phyloP scores from a whole-genome alignment of 2,797 vertebrate species.

The Rhabdomys pumilio region DNA sequence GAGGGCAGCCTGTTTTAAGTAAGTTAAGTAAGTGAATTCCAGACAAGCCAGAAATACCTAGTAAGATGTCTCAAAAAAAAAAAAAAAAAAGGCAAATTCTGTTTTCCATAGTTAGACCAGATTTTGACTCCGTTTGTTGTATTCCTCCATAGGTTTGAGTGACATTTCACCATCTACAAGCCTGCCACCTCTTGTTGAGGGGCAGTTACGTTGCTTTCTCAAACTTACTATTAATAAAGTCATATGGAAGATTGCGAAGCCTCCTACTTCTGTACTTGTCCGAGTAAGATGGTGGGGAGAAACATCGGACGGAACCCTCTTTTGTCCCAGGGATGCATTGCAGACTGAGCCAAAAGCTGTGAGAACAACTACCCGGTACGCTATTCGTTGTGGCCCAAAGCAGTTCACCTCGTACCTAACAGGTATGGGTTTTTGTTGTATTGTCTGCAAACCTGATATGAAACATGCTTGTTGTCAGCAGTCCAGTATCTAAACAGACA shows the following conservation, averaged over 20 bases:
- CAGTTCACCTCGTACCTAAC: slow-evolving; percentile 96
- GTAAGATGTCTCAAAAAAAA: neutral
- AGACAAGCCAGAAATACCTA: neutral
- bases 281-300: slow-evolving; percentile 98
- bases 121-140: slow-evolving; percentile 65
- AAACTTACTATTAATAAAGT: slow-evolving; percentile 92
- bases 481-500: neutral
- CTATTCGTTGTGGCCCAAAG: slow-evolving; percentile 95
- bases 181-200: slow-evolving; percentile 96
- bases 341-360: slow-evolving; percentile 90
- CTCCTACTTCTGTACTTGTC: slow-evolving; percentile 90
- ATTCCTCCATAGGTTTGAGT: slow-evolving; percentile 89
- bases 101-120: slow-evolving; percentile 55
- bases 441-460: neutral
- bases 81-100: slow-evolving; percentile 1
- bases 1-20: neutral
- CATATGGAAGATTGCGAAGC: slow-evolving; percentile 92
- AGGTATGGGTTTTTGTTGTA: slow-evolving; percentile 89
- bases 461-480: slow-evolving; percentile 18
- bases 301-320: slow-evolving; percentile 93
- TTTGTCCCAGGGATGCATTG: slow-evolving; percentile 92
- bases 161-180: slow-evolving; percentile 93
- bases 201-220: slow-evolving; percentile 95
- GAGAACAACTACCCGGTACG: slow-evolving; percentile 93
- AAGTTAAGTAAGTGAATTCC: neutral